Percentiles rank a stretch among this genome's conserved stretches.
phyloP scores from a whole-genome alignment of 2,797 vertebrate genomes.

The Muraenolepis orangiensis region DNA sequence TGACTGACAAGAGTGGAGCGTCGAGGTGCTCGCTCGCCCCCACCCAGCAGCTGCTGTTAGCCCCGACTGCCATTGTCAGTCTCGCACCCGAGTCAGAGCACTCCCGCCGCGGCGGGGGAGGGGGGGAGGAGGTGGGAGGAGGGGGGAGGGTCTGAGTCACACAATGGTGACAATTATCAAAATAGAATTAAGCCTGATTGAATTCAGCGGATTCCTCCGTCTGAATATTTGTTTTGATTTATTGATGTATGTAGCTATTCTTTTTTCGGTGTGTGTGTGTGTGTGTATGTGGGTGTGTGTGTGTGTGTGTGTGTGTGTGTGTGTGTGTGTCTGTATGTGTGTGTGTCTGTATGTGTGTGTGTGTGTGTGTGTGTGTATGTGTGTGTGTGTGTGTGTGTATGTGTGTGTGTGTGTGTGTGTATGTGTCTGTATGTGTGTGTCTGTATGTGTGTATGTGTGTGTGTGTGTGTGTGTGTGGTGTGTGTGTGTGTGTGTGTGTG shows the following conservation, averaged over 20 bases:
- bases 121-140: constrained; percentile 30
- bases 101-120: constrained; percentile 76
- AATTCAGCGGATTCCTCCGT: constrained; percentile 62
- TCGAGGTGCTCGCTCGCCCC: constrained; percentile 82
- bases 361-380: too few species aligned
- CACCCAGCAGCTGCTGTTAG: constrained; percentile 91
- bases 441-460: too few species aligned
- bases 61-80: constrained; percentile 89
- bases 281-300: too few species aligned
- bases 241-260: constrained; percentile 14
- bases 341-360: too few species aligned
- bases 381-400: too few species aligned
- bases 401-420: too few species aligned
- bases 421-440: too few species aligned
- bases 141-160: constrained; percentile 23
- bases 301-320: too few species aligned
- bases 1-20: constrained; percentile 98
- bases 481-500: too few species aligned
- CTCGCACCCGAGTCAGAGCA: constrained; percentile 88
- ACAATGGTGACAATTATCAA: constrained; percentile 84
- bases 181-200: constrained; percentile 86
- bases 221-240: constrained; percentile 31
- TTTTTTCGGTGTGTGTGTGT: too few species aligned
- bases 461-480: too few species aligned
- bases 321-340: too few species aligned